phyloP scores from a whole-genome alignment of 2,797 vertebrate genomes.

The Falco naumanni region DNA sequence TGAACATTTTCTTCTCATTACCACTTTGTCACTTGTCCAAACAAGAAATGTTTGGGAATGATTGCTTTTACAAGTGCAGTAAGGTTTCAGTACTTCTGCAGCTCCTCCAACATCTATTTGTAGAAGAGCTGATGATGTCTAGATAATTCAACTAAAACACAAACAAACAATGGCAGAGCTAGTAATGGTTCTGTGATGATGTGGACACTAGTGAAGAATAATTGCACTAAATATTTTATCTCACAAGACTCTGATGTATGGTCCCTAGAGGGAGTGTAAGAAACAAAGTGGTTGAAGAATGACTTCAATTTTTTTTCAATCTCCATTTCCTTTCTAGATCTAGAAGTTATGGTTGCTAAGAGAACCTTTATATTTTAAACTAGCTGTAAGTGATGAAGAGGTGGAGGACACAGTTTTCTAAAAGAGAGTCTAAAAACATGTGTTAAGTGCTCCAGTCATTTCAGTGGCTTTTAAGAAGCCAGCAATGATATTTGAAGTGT shows the following conservation, averaged over 20 bases:
- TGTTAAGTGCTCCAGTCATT: conserved; percentile 9
- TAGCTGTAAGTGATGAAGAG: conserved; percentile 4
- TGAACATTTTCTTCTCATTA: conserved; percentile 25
- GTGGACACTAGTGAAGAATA: neutral
- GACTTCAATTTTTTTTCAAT: neutral
- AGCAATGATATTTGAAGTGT: neutral
- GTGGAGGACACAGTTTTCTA: neutral
- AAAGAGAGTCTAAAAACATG: neutral
- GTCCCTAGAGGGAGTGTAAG: neutral
- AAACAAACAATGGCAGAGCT: neutral
- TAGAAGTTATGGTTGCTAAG: neutral
- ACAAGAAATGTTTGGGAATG: conserved; percentile 5
- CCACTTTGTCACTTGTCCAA: conserved; percentile 41
- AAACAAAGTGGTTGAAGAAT: neutral
- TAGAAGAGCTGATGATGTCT: conserved; percentile 14
- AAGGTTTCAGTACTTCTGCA: neutral
- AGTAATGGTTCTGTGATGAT: neutral
- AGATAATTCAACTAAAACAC: neutral
- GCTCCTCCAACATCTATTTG: neutral
- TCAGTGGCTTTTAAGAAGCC: conserved; percentile 12
- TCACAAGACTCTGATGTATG: neutral
- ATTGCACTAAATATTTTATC: conserved; percentile 4
- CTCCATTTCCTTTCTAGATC: neutral
- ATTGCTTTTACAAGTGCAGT: neutral
- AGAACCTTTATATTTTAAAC: conserved; percentile 35